Evolutionary conservation across 2,888 invertebrate species (phyloP).

Genomic region (Pachliopta kotzebuea): DNA sequence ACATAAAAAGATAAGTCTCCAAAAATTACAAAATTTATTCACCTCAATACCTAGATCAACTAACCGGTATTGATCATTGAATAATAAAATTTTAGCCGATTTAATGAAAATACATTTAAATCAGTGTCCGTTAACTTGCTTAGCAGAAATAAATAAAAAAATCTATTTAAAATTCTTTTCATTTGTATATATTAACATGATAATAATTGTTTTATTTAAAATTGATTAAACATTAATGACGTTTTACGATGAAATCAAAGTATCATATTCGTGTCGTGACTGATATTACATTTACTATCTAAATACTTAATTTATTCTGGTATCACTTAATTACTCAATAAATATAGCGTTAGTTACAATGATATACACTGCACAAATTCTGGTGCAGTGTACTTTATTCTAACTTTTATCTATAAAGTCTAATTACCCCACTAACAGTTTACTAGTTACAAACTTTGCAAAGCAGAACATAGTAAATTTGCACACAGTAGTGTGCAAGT

Average conservation of each 20-base stretch:
- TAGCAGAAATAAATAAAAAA: not conserved
- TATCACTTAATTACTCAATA: conserved; percentile 9
- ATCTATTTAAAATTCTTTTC: not conserved
- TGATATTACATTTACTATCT: conserved; percentile 13
- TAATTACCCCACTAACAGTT: too few species aligned
- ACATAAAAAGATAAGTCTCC: not conserved
- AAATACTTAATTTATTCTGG: not conserved
- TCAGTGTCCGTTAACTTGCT: not conserved
- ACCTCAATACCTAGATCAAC: not conserved
- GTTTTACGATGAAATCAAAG: conserved; percentile 10
- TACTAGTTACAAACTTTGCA: too few species aligned
- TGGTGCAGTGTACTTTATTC: too few species aligned
- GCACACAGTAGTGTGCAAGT: too few species aligned
- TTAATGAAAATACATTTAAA: not conserved
- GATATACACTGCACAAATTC: too few species aligned
- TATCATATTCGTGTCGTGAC: conserved; percentile 4
- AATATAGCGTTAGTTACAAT: too few species aligned
- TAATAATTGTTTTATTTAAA: not conserved
- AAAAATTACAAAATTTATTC: not conserved
- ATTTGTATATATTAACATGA: not conserved
- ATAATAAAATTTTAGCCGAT: not conserved
- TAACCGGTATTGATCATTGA: not conserved
- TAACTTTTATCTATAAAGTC: too few species aligned
- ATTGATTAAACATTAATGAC: not conserved
- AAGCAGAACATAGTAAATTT: too few species aligned